Evolutionary conservation across 2,113 vertebrate genomes (phyloP), one percentile per base, ranked within the genome.

Genomic region (Burhinus oedicnemus): DNA sequence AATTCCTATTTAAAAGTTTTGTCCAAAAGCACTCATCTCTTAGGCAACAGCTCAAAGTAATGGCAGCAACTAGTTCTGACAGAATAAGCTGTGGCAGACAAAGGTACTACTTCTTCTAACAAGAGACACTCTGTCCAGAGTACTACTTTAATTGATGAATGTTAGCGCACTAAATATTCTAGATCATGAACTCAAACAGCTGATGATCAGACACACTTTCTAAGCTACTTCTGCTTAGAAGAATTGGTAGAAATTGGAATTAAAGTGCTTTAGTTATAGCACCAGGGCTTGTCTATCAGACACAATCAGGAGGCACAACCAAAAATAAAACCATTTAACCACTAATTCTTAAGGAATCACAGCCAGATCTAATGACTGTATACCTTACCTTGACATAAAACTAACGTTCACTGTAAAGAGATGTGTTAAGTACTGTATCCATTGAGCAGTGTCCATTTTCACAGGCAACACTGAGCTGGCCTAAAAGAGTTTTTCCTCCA

Each of bases 261-360:
- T 62, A 22, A 70, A 75, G 21, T 42, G 6, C 22, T 79, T 87
- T 15, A 86, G n/a, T 68, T 71, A 42, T 1, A 85, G 38, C 9
- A 79, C 7, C 16, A 61, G 23, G 12, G 30, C 30, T 74, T 32
- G 7, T 25, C 49, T 70, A 8, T 58, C 23, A 87, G 61, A n/a
- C 5, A 23, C 0, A 1, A 82, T 11, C 1, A 30, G 15, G 25
- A 3, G 6, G 6, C 14, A 91, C 18, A 87, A 84, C 13, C 9
- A 25, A 32, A 55, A 87, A 51, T 51, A 51, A 51, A 51, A 51
- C 23, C 49, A 51, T 51, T 23, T 25, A 51, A 51, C 49, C 49
- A 51, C 22, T 25, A 25, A 51, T 51, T 51, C 49, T 23, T 51
- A 51, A 25, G 23, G 22, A 75, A n/a, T 0, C 34, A 17, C 8